Base-by-base conservation (phyloP, 2,888 invertebrate species). In the Allophyes oxyacanthae region DNA sequence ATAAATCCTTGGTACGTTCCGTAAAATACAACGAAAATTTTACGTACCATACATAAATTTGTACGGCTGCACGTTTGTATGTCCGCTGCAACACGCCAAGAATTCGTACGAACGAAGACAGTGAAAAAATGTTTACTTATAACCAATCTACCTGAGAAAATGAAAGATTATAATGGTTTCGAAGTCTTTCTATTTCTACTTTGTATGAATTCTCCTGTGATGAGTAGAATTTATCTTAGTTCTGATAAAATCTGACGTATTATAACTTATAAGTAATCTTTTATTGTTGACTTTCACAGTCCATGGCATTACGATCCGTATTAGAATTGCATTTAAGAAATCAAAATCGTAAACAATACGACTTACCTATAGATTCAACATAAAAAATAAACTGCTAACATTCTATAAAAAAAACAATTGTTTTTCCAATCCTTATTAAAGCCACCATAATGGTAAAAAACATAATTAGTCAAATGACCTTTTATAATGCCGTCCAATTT, bases 21-120 rank as follows among this genome's bases (percentile, higher is more conserved):
- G 67, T 69, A 56, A 68, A 75, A 73, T 76, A 77, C 68, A 68
- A 59, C 74, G 70, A 77, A 79, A 75, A 72, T 77, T 63, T 78
- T 77, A 64, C 73, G 64, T 64, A 56, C 50, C 37, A 37, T 54
- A 64, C 74, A 80, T 82, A 81, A 81, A 84, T 83, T 77, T 63
- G 61, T 56, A 58, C 30, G 55, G 44, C 48, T 11, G 32, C 46
- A 40, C 38, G 41, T 57, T 42, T 44, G 64, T 52, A 41, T 65
- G 69, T 72, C 63, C 59, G 69, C 55, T 64, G 74, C 59, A 74
- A 69, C 66, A 64, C 64, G 69, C 59, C 64, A 77, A 74, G 77
- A 77, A 77, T 79, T 75, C 66, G 60, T 71, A 49, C 54, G 68
- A 53, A 55, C 55, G 58, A 51, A 33, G 51, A 65, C 60, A 54